phyloP scores from a whole-genome alignment of 2,888 invertebrate species.

The Eilema caniola region DNA sequence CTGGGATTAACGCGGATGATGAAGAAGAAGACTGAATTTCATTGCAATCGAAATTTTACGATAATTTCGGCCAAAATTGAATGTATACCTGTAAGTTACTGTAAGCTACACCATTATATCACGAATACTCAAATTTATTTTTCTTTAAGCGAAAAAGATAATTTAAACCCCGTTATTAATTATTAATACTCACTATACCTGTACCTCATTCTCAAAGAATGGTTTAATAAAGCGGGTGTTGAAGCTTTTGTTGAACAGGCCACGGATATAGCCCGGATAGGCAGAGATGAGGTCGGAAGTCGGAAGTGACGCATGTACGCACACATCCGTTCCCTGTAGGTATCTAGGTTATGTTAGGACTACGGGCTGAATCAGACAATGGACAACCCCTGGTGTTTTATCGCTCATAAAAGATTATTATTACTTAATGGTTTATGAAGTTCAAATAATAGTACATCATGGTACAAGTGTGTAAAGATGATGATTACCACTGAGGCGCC shows the following conservation, averaged over 20 bases:
- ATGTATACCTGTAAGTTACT: too few species aligned
- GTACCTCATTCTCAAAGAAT: constrained; percentile 21
- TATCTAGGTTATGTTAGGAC: constrained; percentile 35
- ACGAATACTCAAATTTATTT: background rate
- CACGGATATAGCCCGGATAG: constrained; percentile 32
- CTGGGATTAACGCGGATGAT: too few species aligned
- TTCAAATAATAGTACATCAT: too few species aligned
- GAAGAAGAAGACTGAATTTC: too few species aligned
- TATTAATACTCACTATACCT: constrained; percentile 4
- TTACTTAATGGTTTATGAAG: too few species aligned
- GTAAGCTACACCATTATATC: too few species aligned
- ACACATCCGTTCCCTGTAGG: constrained; percentile 1
- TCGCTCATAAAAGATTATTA: background rate
- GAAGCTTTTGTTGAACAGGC: constrained; percentile 28
- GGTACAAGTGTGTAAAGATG: too few species aligned
- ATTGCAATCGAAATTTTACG: too few species aligned
- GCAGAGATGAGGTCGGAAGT: constrained; percentile 18
- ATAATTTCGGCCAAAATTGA: too few species aligned
- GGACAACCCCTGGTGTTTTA: background rate
- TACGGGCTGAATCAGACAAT: background rate
- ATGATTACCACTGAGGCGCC: too few species aligned
- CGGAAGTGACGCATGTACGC: constrained; percentile 37
- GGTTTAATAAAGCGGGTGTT: constrained; percentile 17
- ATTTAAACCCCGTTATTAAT: background rate
- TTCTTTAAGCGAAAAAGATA: background rate